These are phyloP conservation scores for Tachystola acroxantha DNA, from an alignment of 2,888 invertebrate species.

Conservation along the genomic window DNA sequence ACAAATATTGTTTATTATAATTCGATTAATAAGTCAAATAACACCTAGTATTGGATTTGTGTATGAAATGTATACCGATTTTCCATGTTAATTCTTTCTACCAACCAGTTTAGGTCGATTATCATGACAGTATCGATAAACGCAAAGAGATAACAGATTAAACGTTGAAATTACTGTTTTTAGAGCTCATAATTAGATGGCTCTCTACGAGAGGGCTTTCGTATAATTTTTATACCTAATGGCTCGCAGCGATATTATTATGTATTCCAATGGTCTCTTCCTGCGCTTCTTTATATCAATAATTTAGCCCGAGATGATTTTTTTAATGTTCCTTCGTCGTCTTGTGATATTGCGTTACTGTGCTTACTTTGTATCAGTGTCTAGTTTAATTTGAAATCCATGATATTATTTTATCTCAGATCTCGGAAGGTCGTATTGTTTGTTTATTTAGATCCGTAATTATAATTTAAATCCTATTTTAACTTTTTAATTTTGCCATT, in stretches of 20 bases:
- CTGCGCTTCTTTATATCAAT: slow-evolving; percentile 21
- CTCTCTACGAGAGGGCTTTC: slow-evolving; percentile 19
- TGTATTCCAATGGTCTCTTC: slow-evolving; percentile 13
- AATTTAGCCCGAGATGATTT: slow-evolving; percentile 11
- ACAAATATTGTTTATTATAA: too few relatives aligned
- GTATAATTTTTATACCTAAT: slow-evolving; percentile 21
- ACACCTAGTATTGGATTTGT: neutral
- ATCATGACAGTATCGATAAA: slow-evolving; percentile 23
- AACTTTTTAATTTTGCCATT: too few relatives aligned
- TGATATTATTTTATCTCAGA: neutral
- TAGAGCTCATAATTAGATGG: slow-evolving; percentile 33
- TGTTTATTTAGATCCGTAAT: too few relatives aligned
- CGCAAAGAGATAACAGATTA: slow-evolving; percentile 25
- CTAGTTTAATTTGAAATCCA: slow-evolving; percentile 17
- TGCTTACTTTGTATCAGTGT: slow-evolving; percentile 20
- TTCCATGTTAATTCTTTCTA: slow-evolving; percentile 4
- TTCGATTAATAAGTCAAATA: too few relatives aligned
- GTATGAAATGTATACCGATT: slow-evolving; percentile 5
- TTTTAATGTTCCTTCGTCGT: slow-evolving; percentile 7
- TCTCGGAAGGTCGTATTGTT: too few relatives aligned
- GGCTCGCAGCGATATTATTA: slow-evolving; percentile 19
- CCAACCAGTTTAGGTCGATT: slow-evolving; percentile 8
- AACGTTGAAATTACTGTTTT: slow-evolving; percentile 32
- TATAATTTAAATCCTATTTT: too few relatives aligned
- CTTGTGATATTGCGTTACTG: slow-evolving; percentile 6